Base-by-base conservation (phyloP, 2,113 vertebrate species). In the Brachyhypopomus gauderio region DNA sequence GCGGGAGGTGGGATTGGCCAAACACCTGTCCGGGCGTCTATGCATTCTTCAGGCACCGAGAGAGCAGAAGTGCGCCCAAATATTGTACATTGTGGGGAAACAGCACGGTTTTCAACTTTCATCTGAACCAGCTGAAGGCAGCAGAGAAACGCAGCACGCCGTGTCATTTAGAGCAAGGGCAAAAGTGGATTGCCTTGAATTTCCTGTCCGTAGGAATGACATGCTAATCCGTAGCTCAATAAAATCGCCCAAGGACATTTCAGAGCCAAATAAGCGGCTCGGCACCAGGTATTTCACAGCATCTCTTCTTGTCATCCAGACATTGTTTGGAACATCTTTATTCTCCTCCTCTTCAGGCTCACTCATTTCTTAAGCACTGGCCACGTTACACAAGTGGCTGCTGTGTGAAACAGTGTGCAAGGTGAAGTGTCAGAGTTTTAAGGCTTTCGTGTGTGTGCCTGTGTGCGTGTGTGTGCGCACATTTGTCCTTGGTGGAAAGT, bases 151-250 rank as follows among this genome's bases (percentile, higher is more conserved):
- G 34, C 69, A 56, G 48, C 60, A 22, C 14, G 34, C 71, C 58
- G 77, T 9, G 4, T 59, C 59, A 52, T 63, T 64, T 22, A 58
- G 23, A 64, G 38, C 77, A 86, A 73, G 72, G 75, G 34, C 74
- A 73, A 80, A 77, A 77, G 45, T 67, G n/a, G 67, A 79, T 52
- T 66, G 55, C 60, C 62, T 83, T 80, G 36, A 78, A 76, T 84
- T 82, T 78, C 41, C 22, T 58, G 22, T 82, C 72, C 48, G 59
- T 79, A 64, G 72, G 64, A 48, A 70, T 85, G 69, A 73, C 84
- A 77, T 77, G 72, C 27, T 83, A 77, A 85, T 75, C 62, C 34
- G 2, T 83, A 84, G 80, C 77, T 87, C 82, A 82, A 82, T 85
- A 84, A 84, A 80, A 66, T 56, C 66, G 36, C 81, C 23, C 72